Evolutionary conservation across 2,888 invertebrate genomes (phyloP).

Genomic region (Nasonia oneida): DNA sequence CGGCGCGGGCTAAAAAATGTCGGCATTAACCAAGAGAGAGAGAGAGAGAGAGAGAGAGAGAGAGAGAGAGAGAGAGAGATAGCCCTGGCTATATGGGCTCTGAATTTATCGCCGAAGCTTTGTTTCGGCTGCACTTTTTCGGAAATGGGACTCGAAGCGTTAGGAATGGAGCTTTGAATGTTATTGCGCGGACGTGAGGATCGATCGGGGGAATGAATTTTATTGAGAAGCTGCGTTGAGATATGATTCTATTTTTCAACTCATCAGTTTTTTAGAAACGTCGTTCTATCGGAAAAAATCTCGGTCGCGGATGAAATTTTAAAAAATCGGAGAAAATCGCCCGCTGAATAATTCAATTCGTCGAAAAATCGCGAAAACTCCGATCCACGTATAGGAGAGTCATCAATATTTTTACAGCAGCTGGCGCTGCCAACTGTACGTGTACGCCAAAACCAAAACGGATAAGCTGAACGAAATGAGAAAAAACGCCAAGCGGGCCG

Average conservation of each 20-base stretch:
- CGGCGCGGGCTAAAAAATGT: neutral
- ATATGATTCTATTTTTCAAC: too few species aligned
- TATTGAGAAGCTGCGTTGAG: too few species aligned
- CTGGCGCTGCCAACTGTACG: neutral
- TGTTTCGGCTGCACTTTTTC: neutral
- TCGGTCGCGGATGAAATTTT: neutral
- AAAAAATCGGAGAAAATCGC: neutral
- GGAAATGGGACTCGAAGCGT: neutral
- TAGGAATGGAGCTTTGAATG: neutral
- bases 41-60: neutral
- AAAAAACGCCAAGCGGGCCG: neutral
- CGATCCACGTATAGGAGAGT: neutral
- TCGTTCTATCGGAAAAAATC: neutral
- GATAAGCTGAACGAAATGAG: neutral
- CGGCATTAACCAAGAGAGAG: neutral
- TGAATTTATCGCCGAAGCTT: neutral
- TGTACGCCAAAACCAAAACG: neutral
- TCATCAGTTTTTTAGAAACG: too few species aligned
- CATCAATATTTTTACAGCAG: neutral
- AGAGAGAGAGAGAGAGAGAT: neutral
- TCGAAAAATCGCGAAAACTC: neutral
- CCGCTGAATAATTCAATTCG: slow-evolving; percentile 1
- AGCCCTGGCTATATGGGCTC: neutral
- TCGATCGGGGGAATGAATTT: neutral
- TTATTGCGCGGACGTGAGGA: neutral